These are phyloP conservation scores for Allygus modestus DNA, from an alignment of 2,888 invertebrate genomes.

Conservation along the genomic window DNA sequence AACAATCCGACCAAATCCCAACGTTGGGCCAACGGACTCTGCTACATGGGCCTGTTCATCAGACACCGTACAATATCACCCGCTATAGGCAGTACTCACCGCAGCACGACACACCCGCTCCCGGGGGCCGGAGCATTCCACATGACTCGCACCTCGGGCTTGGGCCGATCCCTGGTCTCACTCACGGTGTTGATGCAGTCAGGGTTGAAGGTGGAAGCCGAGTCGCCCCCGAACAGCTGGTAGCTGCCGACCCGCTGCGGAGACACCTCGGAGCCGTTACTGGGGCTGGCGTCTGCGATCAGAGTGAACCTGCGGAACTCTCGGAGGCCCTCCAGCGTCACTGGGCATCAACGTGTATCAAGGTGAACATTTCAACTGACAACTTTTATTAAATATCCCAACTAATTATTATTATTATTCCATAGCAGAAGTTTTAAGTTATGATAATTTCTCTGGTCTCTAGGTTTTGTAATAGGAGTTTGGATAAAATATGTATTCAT, in stretches of 20 bases:
- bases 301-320: slow-evolving; percentile 54
- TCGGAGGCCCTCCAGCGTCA: slow-evolving; percentile 28
- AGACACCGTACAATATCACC: too few species aligned
- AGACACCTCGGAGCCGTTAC: slow-evolving; percentile 41
- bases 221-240: slow-evolving; percentile 73
- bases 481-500: too few species aligned
- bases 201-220: slow-evolving; percentile 81
- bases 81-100: slow-evolving; percentile 39
- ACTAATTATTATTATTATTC: too few species aligned
- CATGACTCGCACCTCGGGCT: slow-evolving; percentile 90
- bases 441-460: too few species aligned
- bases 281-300: slow-evolving; percentile 51
- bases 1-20: neutral
- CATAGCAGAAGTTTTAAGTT: too few species aligned
- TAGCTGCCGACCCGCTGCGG: slow-evolving; percentile 66
- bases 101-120: slow-evolving; percentile 46
- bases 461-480: too few species aligned
- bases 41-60: neutral
- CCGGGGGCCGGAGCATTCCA: slow-evolving; percentile 85
- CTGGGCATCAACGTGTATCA: neutral
- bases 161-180: slow-evolving; percentile 87
- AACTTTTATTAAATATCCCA: too few species aligned
- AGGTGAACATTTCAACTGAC: too few species aligned
- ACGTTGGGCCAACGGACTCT: neutral
- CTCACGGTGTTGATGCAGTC: slow-evolving; percentile 91